A percentile compares a stretch with the other conserved stretches of the same genome.
phyloP scores from a whole-genome alignment of 2,888 invertebrate genomes.

The Tridacna crocea region DNA sequence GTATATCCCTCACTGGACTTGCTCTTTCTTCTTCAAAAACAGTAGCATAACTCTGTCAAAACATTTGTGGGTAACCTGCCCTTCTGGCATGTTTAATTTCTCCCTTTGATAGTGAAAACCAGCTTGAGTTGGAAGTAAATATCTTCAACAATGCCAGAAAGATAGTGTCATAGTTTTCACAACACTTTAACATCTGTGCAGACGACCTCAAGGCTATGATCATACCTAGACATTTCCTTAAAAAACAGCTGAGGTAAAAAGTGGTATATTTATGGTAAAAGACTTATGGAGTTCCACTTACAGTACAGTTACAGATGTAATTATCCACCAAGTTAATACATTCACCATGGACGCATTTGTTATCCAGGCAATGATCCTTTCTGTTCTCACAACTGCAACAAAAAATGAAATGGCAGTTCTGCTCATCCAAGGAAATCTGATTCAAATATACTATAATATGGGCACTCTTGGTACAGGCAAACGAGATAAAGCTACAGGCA shows the following conservation, averaged over 20 bases:
- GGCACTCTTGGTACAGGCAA: no score
- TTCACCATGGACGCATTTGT: slow-evolving; percentile 66
- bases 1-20: no score
- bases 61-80: no score
- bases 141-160: background rate
- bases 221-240: background rate
- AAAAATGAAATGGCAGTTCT: background rate
- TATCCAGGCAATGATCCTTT: slow-evolving; percentile 63
- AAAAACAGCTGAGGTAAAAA: no score
- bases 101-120: background rate
- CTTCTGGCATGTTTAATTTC: no score
- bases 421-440: no score
- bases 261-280: no score
- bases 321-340: slow-evolving; percentile 67
- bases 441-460: no score
- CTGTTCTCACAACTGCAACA: slow-evolving; percentile 68
- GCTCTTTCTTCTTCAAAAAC: no score
- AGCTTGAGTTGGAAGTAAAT: background rate
- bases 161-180: background rate
- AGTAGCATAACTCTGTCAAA: no score
- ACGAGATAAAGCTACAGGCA: no score
- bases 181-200: background rate
- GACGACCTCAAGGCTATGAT: background rate
- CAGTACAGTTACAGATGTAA: slow-evolving; percentile 75
- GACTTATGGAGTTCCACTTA: slow-evolving; percentile 48